Evolutionary conservation across 53 echinoderm and acorn worm species (phyloP).

Genomic region (Holothuria leucospilota): DNA sequence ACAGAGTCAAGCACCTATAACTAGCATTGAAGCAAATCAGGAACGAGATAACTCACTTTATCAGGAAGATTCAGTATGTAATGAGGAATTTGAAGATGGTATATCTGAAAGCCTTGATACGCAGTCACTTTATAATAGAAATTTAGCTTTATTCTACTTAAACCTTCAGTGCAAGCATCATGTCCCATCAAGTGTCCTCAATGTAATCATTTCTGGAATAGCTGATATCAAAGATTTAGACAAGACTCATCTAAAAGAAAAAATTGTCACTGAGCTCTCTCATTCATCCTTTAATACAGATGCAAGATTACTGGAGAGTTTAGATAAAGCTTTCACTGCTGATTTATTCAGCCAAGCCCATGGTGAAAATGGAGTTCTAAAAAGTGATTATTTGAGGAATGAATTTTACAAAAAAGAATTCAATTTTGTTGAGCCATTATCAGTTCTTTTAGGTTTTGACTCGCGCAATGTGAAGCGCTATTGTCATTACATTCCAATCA

Average conservation of each 20-base stretch:
- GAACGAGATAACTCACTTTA: no score
- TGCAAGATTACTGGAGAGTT: background rate
- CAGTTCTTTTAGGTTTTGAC: background rate
- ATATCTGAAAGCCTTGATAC: background rate
- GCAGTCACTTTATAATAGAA: background rate
- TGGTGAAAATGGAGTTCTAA: background rate
- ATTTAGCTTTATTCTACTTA: background rate
- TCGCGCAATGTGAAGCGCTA: background rate
- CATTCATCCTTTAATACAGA: background rate
- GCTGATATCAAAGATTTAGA: constrained; percentile 2
- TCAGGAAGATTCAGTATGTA: background rate
- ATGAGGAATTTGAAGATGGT: background rate
- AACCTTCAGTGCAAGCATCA: constrained; percentile 9
- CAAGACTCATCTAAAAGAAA: constrained; percentile 6
- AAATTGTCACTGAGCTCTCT: background rate
- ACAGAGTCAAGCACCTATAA: background rate
- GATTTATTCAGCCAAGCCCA: constrained; percentile 1
- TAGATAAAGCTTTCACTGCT: background rate
- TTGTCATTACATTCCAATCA: constrained; percentile 1
- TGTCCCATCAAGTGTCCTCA: constrained; percentile 3
- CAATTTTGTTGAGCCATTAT: background rate
- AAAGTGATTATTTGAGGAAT: background rate
- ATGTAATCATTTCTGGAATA: background rate
- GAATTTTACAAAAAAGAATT: background rate
- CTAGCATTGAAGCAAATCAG: no score